Conservation (phyloP, 2,888 invertebrate genomes). For the Anoncus sp. region DNA sequence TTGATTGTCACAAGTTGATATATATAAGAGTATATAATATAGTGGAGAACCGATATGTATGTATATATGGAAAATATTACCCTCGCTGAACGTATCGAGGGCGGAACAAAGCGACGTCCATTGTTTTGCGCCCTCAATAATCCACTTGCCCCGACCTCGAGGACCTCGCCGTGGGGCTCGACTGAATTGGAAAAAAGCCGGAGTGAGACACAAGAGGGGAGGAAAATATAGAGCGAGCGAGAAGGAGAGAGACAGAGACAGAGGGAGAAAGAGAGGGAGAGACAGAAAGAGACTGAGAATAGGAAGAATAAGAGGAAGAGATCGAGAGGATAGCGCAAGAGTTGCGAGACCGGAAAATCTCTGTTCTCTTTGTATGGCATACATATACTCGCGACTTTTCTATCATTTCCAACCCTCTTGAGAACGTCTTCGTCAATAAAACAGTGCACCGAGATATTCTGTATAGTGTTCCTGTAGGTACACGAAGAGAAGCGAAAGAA, state of each 20-base stretch:
- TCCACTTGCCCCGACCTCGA: constrained; percentile 81
- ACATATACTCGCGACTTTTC: constrained; percentile 21
- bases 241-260: constrained; percentile 43
- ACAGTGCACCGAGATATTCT: constrained; percentile 18
- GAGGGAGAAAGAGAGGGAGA: constrained; percentile 44
- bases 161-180: constrained; percentile 71
- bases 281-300: constrained; percentile 56
- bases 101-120: constrained; percentile 79
- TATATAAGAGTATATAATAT: constrained; percentile 13
- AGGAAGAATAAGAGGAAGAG: constrained; percentile 48
- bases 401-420: constrained; percentile 28
- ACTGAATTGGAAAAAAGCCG: constrained; percentile 74
- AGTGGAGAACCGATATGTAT: constrained; percentile 18
- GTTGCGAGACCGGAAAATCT: constrained; percentile 56
- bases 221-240: constrained; percentile 47
- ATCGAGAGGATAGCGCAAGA: constrained; percentile 47
- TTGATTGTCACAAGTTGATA: neutral
- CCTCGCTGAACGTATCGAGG: constrained; percentile 68
- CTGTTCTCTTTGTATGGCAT: constrained; percentile 29
- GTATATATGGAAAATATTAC: constrained; percentile 77
- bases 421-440: constrained; percentile 44
- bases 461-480: neutral
- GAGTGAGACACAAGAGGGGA: constrained; percentile 44
- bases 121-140: constrained; percentile 82
- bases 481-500: constrained; percentile 8